Conservation (phyloP, 2,113 vertebrate species). For the Aleadryas rufinucha region DNA sequence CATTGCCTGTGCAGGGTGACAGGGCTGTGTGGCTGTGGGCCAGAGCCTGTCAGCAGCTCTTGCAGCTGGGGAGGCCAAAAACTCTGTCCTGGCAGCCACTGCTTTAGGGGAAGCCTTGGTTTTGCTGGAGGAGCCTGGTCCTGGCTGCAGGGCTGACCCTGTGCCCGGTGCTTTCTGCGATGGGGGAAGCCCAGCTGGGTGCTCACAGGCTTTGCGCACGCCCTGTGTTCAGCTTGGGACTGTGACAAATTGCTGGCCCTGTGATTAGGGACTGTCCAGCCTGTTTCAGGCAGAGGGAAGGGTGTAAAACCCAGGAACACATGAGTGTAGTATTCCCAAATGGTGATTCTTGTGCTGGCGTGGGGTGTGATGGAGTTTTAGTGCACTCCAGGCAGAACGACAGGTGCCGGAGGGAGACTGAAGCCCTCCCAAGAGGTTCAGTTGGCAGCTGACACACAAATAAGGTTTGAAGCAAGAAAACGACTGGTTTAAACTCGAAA, state of each 20-base stretch:
- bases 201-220: neutral
- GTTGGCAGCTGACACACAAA: neutral
- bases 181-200: neutral
- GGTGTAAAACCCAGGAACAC: neutral
- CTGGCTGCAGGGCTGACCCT: neutral
- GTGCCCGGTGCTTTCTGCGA: accelerated
- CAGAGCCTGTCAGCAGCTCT: neutral
- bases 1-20: neutral
- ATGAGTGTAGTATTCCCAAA: accelerated
- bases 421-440: neutral
- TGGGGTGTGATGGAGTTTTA: neutral
- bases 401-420: neutral
- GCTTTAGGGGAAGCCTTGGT: neutral
- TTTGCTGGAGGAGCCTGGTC: neutral
- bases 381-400: neutral
- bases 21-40: neutral
- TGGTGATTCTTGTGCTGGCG: accelerated
- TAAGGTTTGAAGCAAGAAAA: neutral
- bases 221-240: neutral
- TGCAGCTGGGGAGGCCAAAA: neutral
- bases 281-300: neutral
- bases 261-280: neutral
- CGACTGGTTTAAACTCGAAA: neutral
- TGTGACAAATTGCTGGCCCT: neutral
- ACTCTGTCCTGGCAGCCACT: neutral